A percentile compares a stretch with the other conserved stretches of the same genome.
phyloP scores from a whole-genome alignment of 2,113 vertebrate genomes.

The Quiscalus mexicanus region DNA sequence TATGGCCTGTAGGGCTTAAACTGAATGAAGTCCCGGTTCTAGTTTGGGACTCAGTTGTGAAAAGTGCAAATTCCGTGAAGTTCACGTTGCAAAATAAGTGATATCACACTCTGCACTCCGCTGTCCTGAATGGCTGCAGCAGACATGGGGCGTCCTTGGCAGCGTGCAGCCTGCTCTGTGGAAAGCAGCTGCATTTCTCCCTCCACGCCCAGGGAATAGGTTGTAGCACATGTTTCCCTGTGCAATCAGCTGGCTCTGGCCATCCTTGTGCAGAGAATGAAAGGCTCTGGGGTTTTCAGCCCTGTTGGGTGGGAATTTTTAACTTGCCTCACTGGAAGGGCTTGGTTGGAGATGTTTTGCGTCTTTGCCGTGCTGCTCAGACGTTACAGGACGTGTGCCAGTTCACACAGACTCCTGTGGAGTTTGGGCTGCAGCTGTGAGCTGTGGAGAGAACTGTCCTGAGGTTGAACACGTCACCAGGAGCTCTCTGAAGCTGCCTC shows the following conservation, averaged over 20 bases:
- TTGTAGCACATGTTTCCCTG: slow-evolving; percentile 1
- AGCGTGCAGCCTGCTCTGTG: background rate
- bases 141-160: slow-evolving; percentile 36
- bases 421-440: slow-evolving; percentile 6
- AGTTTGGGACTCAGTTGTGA: background rate
- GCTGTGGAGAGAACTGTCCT: background rate
- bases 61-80: background rate
- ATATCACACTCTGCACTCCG: background rate
- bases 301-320: slow-evolving; percentile 27
- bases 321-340: background rate
- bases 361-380: background rate
- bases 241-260: background rate
- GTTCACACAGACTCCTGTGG: background rate
- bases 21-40: background rate
- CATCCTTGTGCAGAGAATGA: background rate
- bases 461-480: background rate
- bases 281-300: background rate
- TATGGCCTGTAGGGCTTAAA: background rate
- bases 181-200: slow-evolving; percentile 56
- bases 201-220: slow-evolving; percentile 48
- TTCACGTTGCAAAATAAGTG: slow-evolving; percentile 36
- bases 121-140: background rate
- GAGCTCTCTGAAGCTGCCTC: background rate
- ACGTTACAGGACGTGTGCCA: background rate
- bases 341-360: slow-evolving; percentile 18